Conservation (phyloP, 2,797 vertebrate genomes). For the Adelosebastes latens region DNA sequence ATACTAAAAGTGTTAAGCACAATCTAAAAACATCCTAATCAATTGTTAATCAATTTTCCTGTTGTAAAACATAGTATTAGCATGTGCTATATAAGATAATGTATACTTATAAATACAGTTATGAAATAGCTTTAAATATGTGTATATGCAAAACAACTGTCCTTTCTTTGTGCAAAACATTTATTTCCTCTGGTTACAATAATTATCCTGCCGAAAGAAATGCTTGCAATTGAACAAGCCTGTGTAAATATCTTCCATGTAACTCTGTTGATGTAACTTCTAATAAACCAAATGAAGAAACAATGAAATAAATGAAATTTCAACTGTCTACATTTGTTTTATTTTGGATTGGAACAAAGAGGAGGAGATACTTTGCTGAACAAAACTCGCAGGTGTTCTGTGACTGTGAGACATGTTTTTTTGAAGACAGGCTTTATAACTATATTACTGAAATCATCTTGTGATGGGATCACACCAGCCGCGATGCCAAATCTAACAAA, state of each 20-base stretch:
- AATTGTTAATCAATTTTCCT: not conserved
- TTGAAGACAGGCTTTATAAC: not conserved
- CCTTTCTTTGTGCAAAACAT: not conserved
- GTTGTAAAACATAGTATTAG: not conserved
- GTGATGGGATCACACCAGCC: not conserved
- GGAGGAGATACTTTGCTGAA: not conserved
- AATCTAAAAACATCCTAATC: not conserved
- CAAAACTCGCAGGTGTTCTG: not conserved
- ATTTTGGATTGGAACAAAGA: not conserved
- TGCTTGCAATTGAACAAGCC: not conserved
- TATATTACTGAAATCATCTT: too few species aligned
- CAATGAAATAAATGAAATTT: not conserved
- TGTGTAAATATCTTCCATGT: slow-evolving; percentile 4
- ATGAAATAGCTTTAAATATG: slow-evolving; percentile 3
- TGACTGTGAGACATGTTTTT: too few species aligned
- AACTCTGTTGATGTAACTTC: slow-evolving; percentile 4
- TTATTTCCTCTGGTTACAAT: not conserved
- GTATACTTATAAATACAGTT: slow-evolving; percentile 2
- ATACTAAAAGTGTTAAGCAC: not conserved
- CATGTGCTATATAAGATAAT: not conserved
- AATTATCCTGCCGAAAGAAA: slow-evolving; percentile 4
- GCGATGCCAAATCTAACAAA: too few species aligned
- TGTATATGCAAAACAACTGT: not conserved
- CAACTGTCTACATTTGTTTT: not conserved
- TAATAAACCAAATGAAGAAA: slow-evolving; percentile 41